A percentile compares a stretch with the other conserved stretches of the same genome.
These are phyloP conservation scores for Mellilla xanthometata DNA, from an alignment of 2,888 invertebrate genomes.

Conservation along the genomic window DNA sequence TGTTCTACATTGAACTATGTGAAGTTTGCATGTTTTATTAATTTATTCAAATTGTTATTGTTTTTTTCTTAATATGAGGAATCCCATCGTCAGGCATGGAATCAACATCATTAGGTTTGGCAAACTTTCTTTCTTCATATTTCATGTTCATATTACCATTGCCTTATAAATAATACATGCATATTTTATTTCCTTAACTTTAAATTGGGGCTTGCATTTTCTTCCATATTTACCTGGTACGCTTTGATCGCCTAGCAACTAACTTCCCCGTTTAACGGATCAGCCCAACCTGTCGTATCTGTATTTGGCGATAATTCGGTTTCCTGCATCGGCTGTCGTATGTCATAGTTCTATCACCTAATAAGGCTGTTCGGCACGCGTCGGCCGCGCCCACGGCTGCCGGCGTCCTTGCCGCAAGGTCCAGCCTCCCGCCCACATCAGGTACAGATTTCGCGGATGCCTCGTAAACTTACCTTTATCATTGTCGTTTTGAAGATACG, in stretches of 20 bases:
- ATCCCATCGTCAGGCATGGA: too few relatives aligned
- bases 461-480: conserved; percentile 22
- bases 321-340: conserved; percentile 30
- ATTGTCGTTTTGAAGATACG: too few relatives aligned
- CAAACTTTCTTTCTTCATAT: too few relatives aligned
- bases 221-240: too few relatives aligned
- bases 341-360: conserved; percentile 42
- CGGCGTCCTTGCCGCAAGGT: conserved; percentile 76
- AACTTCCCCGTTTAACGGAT: not conserved
- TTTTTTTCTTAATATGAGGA: too few relatives aligned
- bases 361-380: conserved; percentile 60
- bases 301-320: conserved; percentile 30
- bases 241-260: not conserved
- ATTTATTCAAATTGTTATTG: too few relatives aligned
- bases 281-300: conserved; percentile 10
- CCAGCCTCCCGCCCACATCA: conserved; percentile 67
- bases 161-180: too few relatives aligned
- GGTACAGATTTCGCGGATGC: conserved; percentile 24
- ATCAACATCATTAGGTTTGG: too few relatives aligned
- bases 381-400: conserved; percentile 56
- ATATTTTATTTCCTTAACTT: too few relatives aligned
- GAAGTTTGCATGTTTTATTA: not conserved
- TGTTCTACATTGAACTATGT: not conserved
- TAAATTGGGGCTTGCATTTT: too few relatives aligned
- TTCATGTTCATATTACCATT: too few relatives aligned